Conservation (phyloP, 2,888 invertebrate species). For the Plemyria rubiginata region DNA sequence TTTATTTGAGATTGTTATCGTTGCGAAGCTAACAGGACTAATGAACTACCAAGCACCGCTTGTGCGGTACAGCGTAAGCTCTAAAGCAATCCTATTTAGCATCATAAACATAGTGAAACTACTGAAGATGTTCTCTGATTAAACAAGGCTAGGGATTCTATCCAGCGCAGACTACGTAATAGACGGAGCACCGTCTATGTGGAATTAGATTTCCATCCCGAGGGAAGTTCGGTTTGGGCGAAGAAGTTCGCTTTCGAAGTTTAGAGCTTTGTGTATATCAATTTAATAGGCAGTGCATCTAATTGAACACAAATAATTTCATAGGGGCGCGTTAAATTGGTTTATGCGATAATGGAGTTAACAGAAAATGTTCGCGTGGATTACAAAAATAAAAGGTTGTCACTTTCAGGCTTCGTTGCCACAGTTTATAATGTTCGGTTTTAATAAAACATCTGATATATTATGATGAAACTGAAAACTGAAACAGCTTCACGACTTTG, state of each 20-base stretch:
- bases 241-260: slow-evolving; percentile 5
- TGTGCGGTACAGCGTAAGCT: neutral
- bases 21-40: neutral
- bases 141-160: slow-evolving; percentile 18
- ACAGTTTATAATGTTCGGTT: too few relatives aligned
- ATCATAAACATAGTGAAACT: slow-evolving; percentile 28
- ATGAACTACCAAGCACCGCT: neutral
- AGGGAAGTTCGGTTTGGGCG: slow-evolving; percentile 12
- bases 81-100: slow-evolving; percentile 12
- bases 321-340: neutral
- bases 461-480: too few relatives aligned
- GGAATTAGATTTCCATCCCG: slow-evolving; percentile 26
- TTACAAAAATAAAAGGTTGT: too few relatives aligned
- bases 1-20: neutral
- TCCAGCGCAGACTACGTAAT: slow-evolving; percentile 20
- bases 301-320: neutral
- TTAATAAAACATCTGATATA: too few relatives aligned
- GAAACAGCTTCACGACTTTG: too few relatives aligned
- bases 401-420: too few relatives aligned
- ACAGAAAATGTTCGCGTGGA: too few relatives aligned
- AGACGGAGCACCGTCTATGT: slow-evolving; percentile 17
- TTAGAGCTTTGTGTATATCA: slow-evolving; percentile 7
- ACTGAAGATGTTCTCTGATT: slow-evolving; percentile 29
- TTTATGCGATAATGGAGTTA: too few relatives aligned
- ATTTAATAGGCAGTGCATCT: neutral